Conservation (phyloP, 1,140 invertebrate genomes). For the Grapholita molesta region DNA sequence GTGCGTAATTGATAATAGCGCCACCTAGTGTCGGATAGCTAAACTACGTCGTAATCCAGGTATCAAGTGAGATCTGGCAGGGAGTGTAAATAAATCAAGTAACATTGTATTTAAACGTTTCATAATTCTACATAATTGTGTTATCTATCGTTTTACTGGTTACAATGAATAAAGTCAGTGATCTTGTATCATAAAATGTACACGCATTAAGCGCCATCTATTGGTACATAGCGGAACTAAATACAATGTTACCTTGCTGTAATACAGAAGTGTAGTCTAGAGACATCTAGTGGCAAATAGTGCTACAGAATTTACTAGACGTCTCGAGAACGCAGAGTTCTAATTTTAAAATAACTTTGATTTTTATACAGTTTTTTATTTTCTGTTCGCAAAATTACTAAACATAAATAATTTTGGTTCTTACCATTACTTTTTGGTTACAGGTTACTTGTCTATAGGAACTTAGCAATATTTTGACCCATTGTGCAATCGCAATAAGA, state of each 20-base stretch:
- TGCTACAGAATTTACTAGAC: not conserved
- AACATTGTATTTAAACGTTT: not conserved
- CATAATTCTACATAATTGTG: too few species aligned
- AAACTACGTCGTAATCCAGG: slow-evolving; percentile 17
- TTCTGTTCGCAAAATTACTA: too few species aligned
- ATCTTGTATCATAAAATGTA: too few species aligned
- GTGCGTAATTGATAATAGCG: slow-evolving; percentile 21
- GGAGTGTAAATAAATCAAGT: too few species aligned
- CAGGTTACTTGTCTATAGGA: too few species aligned
- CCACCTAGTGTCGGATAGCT: slow-evolving; percentile 36
- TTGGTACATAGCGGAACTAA: not conserved
- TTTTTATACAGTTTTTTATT: not conserved
- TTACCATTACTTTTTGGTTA: too few species aligned
- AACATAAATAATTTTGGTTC: too few species aligned
- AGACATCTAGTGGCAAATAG: not conserved
- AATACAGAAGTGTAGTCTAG: not conserved
- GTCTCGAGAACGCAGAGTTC: not conserved
- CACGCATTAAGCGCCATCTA: not conserved
- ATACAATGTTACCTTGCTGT: not conserved
- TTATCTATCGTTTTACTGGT: too few species aligned
- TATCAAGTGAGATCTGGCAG: too few species aligned
- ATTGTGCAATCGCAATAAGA: too few species aligned
- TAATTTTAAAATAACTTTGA: not conserved
- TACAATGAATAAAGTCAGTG: too few species aligned
- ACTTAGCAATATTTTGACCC: too few species aligned